phyloP scores from a whole-genome alignment of 2,113 vertebrate species.

The Zosterops borbonicus region DNA sequence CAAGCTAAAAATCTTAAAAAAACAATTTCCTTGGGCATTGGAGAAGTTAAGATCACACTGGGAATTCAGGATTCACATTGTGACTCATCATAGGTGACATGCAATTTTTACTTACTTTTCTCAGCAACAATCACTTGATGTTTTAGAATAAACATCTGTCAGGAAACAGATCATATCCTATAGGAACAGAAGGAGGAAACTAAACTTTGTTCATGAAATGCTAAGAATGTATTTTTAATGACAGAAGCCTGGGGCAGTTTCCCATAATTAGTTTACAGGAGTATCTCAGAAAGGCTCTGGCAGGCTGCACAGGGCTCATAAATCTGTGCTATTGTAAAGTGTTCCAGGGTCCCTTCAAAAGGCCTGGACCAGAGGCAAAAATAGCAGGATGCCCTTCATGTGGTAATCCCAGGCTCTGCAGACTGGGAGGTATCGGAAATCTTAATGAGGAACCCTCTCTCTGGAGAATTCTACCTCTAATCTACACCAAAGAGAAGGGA shows the following conservation, averaged over 20 bases:
- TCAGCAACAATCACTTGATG: conserved; percentile 10
- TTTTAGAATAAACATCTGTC: conserved; percentile 52
- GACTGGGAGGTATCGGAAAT: neutral
- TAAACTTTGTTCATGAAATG: conserved; percentile 52
- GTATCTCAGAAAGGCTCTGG: conserved; percentile 19
- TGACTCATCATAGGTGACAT: neutral
- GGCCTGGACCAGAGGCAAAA: conserved; percentile 32
- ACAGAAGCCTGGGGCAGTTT: conserved; percentile 21
- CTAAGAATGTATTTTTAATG: conserved; percentile 57
- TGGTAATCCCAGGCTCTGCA: conserved; percentile 9
- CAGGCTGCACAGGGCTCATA: conserved; percentile 1
- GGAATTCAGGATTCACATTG: neutral
- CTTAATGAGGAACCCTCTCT: neutral
- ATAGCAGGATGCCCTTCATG: conserved; percentile 55
- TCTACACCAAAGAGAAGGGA: neutral
- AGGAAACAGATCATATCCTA: conserved; percentile 60
- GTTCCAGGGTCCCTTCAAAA: conserved; percentile 37
- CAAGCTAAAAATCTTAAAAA: neutral
- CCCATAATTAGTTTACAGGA: conserved; percentile 51
- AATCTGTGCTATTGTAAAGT: conserved; percentile 8
- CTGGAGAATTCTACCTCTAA: neutral
- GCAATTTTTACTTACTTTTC: neutral
- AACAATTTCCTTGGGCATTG: neutral
- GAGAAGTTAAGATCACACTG: neutral
- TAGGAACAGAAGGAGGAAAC: conserved; percentile 52